Percentiles rank a stretch among this genome's conserved stretches.
Evolutionary conservation across 2,797 vertebrate genomes (phyloP).

Genomic region (Masticophis lateralis): DNA sequence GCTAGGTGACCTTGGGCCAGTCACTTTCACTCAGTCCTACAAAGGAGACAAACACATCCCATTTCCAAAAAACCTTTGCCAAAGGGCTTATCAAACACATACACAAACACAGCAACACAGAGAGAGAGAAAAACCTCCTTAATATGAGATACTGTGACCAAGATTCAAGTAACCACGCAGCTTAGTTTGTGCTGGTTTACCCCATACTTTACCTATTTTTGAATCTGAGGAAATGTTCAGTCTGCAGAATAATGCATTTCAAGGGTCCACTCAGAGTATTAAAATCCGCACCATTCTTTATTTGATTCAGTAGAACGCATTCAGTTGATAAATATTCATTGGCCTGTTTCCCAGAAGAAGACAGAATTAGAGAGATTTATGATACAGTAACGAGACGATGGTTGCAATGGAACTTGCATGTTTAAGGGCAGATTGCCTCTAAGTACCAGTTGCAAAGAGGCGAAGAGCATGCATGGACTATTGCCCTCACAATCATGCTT

Average conservation of each 20-base stretch:
- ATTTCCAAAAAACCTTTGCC: background rate
- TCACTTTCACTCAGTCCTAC: background rate
- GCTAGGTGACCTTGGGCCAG: background rate
- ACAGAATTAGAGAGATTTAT: background rate
- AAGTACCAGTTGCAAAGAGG: background rate
- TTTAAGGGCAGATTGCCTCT: background rate
- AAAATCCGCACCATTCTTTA: background rate
- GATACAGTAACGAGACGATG: background rate
- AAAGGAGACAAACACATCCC: background rate
- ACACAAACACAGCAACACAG: background rate
- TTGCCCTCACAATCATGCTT: background rate
- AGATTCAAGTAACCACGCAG: background rate
- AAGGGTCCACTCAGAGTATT: background rate
- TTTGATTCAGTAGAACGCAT: background rate
- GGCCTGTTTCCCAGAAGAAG: background rate
- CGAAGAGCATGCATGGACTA: background rate
- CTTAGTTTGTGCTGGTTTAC: background rate
- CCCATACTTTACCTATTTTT: background rate
- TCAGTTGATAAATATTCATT: background rate
- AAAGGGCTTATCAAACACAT: background rate
- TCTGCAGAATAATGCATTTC: background rate
- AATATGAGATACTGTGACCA: background rate
- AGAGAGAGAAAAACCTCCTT: background rate
- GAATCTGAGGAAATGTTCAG: background rate
- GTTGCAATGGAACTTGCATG: background rate